phyloP scores from a whole-genome alignment of 2,888 invertebrate genomes.

The Carcina quercana region DNA sequence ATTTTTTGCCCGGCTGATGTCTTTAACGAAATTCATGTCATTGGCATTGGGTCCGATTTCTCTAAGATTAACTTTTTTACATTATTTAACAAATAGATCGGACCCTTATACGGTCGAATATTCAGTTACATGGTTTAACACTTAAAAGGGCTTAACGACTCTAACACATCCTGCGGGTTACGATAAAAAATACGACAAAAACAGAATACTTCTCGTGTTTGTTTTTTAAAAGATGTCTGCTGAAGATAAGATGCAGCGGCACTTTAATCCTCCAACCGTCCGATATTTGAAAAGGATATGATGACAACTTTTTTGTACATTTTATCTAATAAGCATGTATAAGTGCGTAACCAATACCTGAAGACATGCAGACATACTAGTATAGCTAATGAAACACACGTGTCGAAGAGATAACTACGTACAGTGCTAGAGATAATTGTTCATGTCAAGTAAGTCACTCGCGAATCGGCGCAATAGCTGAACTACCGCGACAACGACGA shows the following conservation, averaged over 20 bases:
- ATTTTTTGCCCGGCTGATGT: conserved; percentile 66
- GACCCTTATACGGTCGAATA: conserved; percentile 70
- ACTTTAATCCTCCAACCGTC: conserved; percentile 69
- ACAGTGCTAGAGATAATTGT: too few relatives aligned
- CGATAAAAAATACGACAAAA: conserved; percentile 71
- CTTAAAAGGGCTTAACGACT: conserved; percentile 75
- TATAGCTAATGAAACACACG: not conserved
- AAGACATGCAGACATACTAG: conserved; percentile 22
- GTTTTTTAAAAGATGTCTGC: conserved; percentile 75
- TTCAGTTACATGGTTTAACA: conserved; percentile 75
- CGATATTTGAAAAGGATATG: conserved; percentile 74
- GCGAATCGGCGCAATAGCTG: too few relatives aligned
- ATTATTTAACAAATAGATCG: conserved; percentile 73
- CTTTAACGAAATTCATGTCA: conserved; percentile 72
- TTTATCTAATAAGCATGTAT: conserved; percentile 64
- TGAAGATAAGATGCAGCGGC: conserved; percentile 68
- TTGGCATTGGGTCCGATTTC: conserved; percentile 70
- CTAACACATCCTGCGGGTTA: conserved; percentile 75
- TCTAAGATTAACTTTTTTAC: conserved; percentile 70
- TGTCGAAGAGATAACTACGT: too few relatives aligned
- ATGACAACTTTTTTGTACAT: conserved; percentile 68
- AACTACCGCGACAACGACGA: too few relatives aligned
- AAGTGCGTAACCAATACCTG: conserved; percentile 47
- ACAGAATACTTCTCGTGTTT: conserved; percentile 69
- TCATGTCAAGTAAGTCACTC: too few relatives aligned